Base-by-base conservation (phyloP, 2,888 invertebrate genomes). In the Eilema griseolum region DNA sequence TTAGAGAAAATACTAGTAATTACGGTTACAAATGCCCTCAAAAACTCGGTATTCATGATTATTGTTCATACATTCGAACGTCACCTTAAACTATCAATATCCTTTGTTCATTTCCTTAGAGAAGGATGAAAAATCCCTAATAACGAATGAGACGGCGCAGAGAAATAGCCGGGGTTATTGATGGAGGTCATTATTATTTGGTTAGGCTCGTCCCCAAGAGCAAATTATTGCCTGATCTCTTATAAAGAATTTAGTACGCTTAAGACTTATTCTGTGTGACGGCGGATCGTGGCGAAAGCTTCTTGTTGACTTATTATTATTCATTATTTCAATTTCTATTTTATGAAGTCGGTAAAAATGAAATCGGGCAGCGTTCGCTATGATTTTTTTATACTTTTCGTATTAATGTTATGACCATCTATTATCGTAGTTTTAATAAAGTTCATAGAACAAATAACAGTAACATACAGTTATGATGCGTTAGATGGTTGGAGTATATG, bases 141-240 rank as follows among this genome's bases (percentile, higher is more conserved):
- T 88, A 88, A 87, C 79, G 83, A 76, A 88, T 86, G 80, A 82
- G 77, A 72, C 64, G 78, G 77, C 75, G 75, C 67, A 75, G 66
- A 57, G 72, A 61, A 60, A 10, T 65, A 66, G 71, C 60, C 73
- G 64, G 69, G 64, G 76, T 80, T 89, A 88, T 88, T 87, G 89
- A 89, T 89, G 87, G 73, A 8, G 57, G 69, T 80, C 83, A 86
- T 88, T 88, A 85, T 85, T 86, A 88, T 88, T 85, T 87, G 86
- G 87, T 88, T 86, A 84, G 85, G 83, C 82, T 81, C 81, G 80
- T 79, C 70, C 69, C 72, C 68, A 61, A 61, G 71, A 77, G 74
- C 83, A 84, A 86, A 86, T 84, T 84, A 86, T 85, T 80, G 79
- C 76, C 23, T 73, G 74, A 73, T 74, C 71, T 64, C 69, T 82